Evolutionary conservation across 2,888 invertebrate species (phyloP).

Genomic region (Lasioglossum calceatum): DNA sequence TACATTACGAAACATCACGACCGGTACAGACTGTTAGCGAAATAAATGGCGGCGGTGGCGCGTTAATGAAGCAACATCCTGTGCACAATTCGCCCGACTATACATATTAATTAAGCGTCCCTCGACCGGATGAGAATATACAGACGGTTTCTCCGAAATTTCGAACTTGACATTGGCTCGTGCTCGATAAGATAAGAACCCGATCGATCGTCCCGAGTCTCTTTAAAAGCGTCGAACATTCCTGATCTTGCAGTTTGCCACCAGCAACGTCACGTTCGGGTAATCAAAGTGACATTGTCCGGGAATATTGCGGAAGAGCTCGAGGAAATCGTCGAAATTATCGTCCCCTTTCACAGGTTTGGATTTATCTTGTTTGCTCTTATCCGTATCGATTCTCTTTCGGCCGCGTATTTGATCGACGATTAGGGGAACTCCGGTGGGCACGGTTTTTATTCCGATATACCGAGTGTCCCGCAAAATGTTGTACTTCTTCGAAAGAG

Average conservation of each 20-base stretch:
- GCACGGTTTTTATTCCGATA: not conserved
- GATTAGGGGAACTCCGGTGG: not conserved
- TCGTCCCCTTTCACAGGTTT: not conserved
- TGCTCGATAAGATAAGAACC: constrained; percentile 24
- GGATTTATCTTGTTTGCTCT: not conserved
- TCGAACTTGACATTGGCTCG: not conserved
- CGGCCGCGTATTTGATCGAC: not conserved
- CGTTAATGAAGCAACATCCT: constrained; percentile 63
- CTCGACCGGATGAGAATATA: not conserved
- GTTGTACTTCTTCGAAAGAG: too few relatives aligned
- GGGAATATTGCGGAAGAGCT: not conserved
- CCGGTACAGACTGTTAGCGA: not conserved
- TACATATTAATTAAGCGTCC: constrained; percentile 5
- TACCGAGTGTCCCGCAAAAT: too few relatives aligned
- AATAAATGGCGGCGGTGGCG: not conserved
- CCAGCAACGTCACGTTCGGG: not conserved
- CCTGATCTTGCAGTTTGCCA: not conserved
- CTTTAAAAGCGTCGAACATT: not conserved
- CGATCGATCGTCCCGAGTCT: not conserved
- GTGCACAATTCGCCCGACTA: not conserved
- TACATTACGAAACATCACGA: constrained; percentile 7
- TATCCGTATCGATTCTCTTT: not conserved
- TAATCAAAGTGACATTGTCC: not conserved
- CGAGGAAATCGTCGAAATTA: not conserved
- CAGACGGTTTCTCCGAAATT: not conserved